Conservation (phyloP, 2,888 invertebrate species). For the Eugnorisma glareosa region DNA sequence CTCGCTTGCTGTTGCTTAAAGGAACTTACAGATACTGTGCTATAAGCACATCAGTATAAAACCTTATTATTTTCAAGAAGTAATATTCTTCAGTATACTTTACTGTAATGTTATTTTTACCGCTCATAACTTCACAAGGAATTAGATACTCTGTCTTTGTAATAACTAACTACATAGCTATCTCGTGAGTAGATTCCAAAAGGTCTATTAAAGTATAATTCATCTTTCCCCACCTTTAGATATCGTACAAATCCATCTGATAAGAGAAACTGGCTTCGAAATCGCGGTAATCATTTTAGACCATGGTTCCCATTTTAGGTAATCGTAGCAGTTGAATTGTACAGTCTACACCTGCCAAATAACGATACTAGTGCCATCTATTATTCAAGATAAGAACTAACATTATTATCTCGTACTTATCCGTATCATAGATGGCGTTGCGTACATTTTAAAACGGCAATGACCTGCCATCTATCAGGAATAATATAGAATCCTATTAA, state of each 20-base stretch:
- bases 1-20: not conserved
- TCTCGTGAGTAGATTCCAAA: not conserved
- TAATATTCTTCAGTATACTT: not conserved
- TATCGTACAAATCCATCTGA: not conserved
- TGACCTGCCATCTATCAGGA: constrained; percentile 19
- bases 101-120: not conserved
- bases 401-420: not conserved
- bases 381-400: constrained; percentile 23
- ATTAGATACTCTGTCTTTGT: not conserved
- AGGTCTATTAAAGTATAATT: not conserved
- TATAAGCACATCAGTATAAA: not conserved
- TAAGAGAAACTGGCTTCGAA: not conserved
- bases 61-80: not conserved
- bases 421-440: constrained; percentile 44
- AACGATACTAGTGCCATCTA: constrained; percentile 46
- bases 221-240: not conserved
- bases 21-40: not conserved
- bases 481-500: not conserved
- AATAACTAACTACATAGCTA: not conserved
- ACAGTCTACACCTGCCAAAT: not conserved
- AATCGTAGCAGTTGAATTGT: not conserved
- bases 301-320: not conserved
- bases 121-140: not conserved
- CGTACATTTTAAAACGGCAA: not conserved
- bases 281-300: not conserved